Conservation (phyloP, 2,888 invertebrate genomes). For the Noctua pronuba region DNA sequence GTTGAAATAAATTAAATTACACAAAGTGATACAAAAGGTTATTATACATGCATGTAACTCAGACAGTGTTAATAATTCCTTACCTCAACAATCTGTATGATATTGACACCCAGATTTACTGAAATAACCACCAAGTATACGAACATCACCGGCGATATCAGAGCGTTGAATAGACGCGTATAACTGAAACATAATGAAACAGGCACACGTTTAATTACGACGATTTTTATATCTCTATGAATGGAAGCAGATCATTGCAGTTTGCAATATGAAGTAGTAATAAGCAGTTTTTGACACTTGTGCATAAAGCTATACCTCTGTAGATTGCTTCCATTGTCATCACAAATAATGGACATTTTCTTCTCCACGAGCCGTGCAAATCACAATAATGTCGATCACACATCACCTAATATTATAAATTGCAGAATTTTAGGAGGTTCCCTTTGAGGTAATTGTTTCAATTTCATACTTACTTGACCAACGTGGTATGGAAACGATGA, state of each 20-base stretch:
- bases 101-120: conserved; percentile 80
- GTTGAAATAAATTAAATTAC: neutral
- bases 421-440: neutral
- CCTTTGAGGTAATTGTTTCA: neutral
- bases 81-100: conserved; percentile 80
- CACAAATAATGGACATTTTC: neutral
- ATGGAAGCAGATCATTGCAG: neutral
- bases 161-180: conserved; percentile 74
- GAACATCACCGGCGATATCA: conserved; percentile 82
- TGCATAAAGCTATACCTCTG: too few relatives aligned
- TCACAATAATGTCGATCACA: neutral
- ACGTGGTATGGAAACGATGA: conserved; percentile 74
- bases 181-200: conserved; percentile 69
- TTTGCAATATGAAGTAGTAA: neutral
- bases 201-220: neutral
- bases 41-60: neutral
- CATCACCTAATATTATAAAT: neutral
- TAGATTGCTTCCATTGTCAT: neutral
- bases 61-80: conserved; percentile 17
- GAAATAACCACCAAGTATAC: conserved; percentile 79
- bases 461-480: conserved; percentile 70
- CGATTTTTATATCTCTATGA: neutral
- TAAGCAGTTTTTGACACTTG: neutral
- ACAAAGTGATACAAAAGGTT: neutral
- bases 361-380: neutral